Percentiles rank a stretch among this genome's conserved stretches.
Conservation (phyloP, 2,113 vertebrate genomes). For the Puffinus mauretanicus region DNA sequence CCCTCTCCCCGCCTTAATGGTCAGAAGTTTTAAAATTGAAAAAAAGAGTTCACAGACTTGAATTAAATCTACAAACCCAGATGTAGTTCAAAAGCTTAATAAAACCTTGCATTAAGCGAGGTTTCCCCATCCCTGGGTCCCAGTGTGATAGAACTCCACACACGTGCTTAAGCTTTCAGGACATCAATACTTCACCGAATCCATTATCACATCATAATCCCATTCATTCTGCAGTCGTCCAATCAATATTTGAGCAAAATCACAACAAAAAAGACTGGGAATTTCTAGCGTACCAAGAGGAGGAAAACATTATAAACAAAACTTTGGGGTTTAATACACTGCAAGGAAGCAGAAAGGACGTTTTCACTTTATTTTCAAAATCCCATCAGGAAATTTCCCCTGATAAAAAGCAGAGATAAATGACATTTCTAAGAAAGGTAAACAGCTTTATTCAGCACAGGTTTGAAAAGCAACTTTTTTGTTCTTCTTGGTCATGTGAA, state of each 20-base stretch:
- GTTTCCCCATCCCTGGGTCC: background rate
- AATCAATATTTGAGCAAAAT: background rate
- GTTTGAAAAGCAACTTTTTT: background rate
- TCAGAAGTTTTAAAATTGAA: background rate
- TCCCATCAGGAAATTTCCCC: background rate
- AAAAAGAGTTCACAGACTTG: background rate
- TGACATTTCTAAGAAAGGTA: conserved; percentile 9
- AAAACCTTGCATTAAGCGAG: background rate
- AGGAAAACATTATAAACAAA: background rate
- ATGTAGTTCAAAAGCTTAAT: background rate
- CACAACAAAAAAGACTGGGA: background rate
- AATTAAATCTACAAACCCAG: background rate
- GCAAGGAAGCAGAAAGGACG: background rate
- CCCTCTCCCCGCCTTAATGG: rapidly evolving
- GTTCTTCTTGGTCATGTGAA: background rate
- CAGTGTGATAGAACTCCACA: background rate
- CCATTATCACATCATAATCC: background rate
- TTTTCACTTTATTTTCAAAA: background rate
- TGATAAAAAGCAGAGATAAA: conserved; percentile 3
- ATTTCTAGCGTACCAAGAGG: background rate
- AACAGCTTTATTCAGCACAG: background rate
- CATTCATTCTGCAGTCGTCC: background rate
- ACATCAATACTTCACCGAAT: background rate
- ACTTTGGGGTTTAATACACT: background rate
- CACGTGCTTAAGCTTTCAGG: background rate